These are phyloP conservation scores for Centropyge bicolor DNA, from an alignment of 2,797 vertebrate genomes.

Conservation along the genomic window DNA sequence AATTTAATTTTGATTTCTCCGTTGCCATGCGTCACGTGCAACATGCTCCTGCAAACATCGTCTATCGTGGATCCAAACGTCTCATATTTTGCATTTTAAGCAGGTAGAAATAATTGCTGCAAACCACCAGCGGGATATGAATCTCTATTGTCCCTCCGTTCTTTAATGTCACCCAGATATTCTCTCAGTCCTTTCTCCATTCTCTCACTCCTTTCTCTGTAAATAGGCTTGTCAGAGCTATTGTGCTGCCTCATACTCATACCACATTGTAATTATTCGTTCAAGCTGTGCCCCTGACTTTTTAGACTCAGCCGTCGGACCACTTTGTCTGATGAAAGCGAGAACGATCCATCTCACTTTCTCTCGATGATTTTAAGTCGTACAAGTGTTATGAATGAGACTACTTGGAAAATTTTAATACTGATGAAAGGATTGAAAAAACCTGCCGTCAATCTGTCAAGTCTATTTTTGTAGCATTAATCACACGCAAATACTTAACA, in stretches of 20 bases:
- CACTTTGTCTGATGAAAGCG: constrained; percentile 15
- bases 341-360: constrained; percentile 34
- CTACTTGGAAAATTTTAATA: background rate
- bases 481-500: constrained; percentile 12
- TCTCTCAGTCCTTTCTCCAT: constrained; percentile 23
- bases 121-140: constrained; percentile 12
- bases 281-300: constrained; percentile 37
- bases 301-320: constrained; percentile 22
- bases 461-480: constrained; percentile 27
- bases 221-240: constrained; percentile 48
- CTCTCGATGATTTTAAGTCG: constrained; percentile 23
- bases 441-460: constrained; percentile 18
- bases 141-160: constrained; percentile 20
- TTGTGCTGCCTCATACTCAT: constrained; percentile 43
- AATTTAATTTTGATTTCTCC: constrained; percentile 2
- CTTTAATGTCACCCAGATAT: constrained; percentile 23
- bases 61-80: background rate
- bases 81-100: constrained; percentile 5
- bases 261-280: constrained; percentile 44
- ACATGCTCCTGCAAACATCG: too few species aligned
- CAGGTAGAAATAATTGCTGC: background rate
- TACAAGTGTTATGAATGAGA: constrained; percentile 34
- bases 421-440: constrained; percentile 21
- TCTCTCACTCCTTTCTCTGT: constrained; percentile 24
- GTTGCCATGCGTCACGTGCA: background rate